Conservation (phyloP, 1,140 invertebrate genomes). For the Orussus abietinus region DNA sequence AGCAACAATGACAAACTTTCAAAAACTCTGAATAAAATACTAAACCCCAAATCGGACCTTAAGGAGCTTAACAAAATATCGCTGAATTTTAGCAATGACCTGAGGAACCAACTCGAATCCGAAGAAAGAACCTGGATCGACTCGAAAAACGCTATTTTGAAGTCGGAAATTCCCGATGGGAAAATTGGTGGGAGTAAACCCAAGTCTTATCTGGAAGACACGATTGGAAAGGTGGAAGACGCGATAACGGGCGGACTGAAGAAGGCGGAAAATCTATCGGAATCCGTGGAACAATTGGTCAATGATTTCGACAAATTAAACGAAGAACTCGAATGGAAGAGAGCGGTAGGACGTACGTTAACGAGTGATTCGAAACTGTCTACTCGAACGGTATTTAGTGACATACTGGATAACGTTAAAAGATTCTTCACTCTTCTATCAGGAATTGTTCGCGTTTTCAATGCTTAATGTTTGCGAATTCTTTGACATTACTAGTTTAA, state of each 20-base stretch:
- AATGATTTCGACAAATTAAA: constrained; percentile 29
- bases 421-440: constrained; percentile 34
- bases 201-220: constrained; percentile 26
- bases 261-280: constrained; percentile 27
- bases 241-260: constrained; percentile 25
- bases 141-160: constrained; percentile 1
- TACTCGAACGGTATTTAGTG: constrained; percentile 18
- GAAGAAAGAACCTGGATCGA: constrained; percentile 5
- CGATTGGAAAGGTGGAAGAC: constrained; percentile 30
- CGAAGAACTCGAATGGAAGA: constrained; percentile 20
- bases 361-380: constrained; percentile 11
- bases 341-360: constrained; percentile 1
- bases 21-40: not conserved
- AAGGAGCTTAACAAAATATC: constrained; percentile 7
- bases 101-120: constrained; percentile 5
- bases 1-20: too few species aligned
- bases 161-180: not conserved
- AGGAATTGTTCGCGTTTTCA: constrained; percentile 19
- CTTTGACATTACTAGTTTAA: too few species aligned
- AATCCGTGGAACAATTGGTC: constrained; percentile 29
- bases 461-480: too few species aligned
- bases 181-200: constrained; percentile 16
- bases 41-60: not conserved
- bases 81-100: constrained; percentile 1
- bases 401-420: constrained; percentile 26